Percentiles rank a stretch among this genome's conserved stretches.
Conservation (phyloP, 2,888 invertebrate species). For the Bellardia pandia region DNA sequence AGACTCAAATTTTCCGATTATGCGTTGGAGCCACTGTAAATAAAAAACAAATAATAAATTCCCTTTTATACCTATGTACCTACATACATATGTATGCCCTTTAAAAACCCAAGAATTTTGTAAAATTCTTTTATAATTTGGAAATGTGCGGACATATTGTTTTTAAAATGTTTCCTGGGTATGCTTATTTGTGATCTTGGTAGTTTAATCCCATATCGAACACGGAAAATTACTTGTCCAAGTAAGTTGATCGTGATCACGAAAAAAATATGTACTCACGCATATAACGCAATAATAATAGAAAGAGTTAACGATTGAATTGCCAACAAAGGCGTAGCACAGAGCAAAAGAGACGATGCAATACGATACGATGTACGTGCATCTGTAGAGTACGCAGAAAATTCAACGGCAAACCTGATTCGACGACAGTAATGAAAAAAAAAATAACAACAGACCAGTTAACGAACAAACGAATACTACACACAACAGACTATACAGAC, state of each 20-base stretch:
- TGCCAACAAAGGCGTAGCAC: conserved; percentile 66
- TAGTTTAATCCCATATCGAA: no score
- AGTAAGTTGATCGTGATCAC: conserved; percentile 67
- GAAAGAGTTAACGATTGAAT: conserved; percentile 42
- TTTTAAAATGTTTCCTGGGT: no score
- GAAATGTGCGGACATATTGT: no score
- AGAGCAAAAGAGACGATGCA: conserved; percentile 49
- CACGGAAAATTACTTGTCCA: background rate
- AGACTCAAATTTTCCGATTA: no score
- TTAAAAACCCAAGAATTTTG: no score
- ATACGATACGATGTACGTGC: background rate
- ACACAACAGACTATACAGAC: conserved; percentile 12
- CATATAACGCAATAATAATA: conserved; percentile 77
- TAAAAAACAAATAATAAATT: no score
- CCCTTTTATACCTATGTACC: no score
- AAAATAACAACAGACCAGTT: conserved; percentile 68
- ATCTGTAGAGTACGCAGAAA: conserved; percentile 61
- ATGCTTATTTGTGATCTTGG: no score
- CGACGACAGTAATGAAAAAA: conserved; percentile 53
- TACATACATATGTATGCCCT: no score
- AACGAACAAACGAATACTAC: conserved; percentile 49
- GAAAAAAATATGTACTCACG: conserved; percentile 77
- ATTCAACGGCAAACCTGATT: conserved; percentile 71
- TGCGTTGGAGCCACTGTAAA: no score
- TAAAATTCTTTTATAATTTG: no score